Percentiles rank a stretch among this genome's conserved stretches.
Evolutionary conservation across 1,140 invertebrate species (phyloP).

Genomic region (Chlorops oryzae): DNA sequence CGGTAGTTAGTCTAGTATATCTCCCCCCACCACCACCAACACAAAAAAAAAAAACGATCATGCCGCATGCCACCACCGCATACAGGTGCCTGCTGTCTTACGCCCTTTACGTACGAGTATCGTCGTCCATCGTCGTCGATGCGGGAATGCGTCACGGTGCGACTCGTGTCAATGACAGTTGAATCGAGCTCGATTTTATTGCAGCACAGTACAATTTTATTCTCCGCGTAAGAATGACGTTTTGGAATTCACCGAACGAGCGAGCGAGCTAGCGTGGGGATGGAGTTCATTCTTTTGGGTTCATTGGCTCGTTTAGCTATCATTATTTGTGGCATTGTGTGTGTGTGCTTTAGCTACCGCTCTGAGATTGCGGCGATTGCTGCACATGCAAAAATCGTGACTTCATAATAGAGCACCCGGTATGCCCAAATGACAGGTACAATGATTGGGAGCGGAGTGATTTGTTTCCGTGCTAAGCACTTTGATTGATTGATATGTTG

Average conservation of each 20-base stretch:
- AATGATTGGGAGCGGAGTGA: conserved; percentile 23
- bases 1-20: too few relatives aligned
- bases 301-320: background rate
- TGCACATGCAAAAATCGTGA: conserved; percentile 46
- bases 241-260: background rate
- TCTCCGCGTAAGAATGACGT: conserved; percentile 1
- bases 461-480: conserved; percentile 46
- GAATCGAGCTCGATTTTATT: conserved; percentile 20
- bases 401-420: conserved; percentile 13
- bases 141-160: conserved; percentile 1
- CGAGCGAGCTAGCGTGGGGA: background rate
- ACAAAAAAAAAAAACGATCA: background rate
- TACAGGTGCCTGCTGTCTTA: conserved; percentile 17
- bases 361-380: conserved; percentile 30
- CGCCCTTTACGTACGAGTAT: conserved; percentile 28
- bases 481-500: conserved; percentile 41
- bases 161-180: conserved; percentile 45
- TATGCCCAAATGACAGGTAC: background rate
- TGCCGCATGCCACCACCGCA: too few relatives aligned
- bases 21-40: too few relatives aligned
- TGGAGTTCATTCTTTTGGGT: background rate
- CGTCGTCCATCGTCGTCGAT: background rate
- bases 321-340: too few relatives aligned
- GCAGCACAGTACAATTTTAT: background rate
- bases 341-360: conserved; percentile 18